Percentiles rank a stretch among this genome's conserved stretches.
phyloP scores from a whole-genome alignment of 2,797 vertebrate species.

The Graptemys geographica region DNA sequence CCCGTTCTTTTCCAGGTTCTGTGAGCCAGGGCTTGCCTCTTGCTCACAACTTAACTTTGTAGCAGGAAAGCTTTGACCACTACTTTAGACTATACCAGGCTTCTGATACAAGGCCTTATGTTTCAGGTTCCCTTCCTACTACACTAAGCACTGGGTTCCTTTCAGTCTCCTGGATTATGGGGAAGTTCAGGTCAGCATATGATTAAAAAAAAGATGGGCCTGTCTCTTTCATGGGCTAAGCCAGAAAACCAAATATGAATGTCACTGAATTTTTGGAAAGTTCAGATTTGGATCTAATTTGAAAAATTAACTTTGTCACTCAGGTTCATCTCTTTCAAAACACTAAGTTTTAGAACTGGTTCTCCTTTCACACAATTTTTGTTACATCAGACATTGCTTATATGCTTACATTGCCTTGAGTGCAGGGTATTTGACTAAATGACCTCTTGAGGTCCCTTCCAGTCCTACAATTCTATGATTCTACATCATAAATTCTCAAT shows the following conservation, averaged over 20 bases:
- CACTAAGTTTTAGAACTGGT: neutral
- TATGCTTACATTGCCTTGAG: neutral
- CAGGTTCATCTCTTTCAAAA: neutral
- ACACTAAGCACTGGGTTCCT: neutral
- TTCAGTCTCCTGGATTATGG: neutral
- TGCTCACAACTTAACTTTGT: no score
- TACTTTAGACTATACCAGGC: no score
- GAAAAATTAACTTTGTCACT: neutral
- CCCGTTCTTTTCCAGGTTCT: no score
- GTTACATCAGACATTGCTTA: neutral
- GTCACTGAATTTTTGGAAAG: neutral
- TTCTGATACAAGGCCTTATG: no score
- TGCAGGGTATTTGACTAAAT: neutral
- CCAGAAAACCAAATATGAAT: neutral
- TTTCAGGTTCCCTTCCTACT: no score
- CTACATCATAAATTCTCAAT: neutral
- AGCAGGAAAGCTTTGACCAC: no score
- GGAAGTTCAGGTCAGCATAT: neutral
- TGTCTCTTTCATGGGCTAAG: neutral
- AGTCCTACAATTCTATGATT: neutral
- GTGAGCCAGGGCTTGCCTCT: no score
- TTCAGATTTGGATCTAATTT: accelerated
- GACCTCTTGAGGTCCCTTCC: neutral
- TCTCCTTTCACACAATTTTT: neutral
- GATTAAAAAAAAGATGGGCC: neutral